Evolutionary conservation across 2,113 vertebrate genomes (phyloP).

Genomic region (Caretta caretta): DNA sequence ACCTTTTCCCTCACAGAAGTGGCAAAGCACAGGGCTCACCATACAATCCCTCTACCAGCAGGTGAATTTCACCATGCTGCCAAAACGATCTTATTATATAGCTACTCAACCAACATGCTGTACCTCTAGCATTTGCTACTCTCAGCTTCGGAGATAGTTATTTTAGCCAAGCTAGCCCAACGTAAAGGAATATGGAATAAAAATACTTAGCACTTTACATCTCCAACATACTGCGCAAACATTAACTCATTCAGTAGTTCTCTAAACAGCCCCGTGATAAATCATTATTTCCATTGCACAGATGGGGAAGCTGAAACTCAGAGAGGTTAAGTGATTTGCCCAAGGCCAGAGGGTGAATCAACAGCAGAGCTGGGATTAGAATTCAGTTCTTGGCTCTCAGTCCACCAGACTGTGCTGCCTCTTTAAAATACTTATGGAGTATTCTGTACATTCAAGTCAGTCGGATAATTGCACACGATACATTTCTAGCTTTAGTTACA

Average conservation of each 20-base stretch:
- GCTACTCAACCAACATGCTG: background rate
- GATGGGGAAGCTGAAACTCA: background rate
- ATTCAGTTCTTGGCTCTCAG: background rate
- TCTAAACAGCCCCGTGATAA: constrained; percentile 1
- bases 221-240: background rate
- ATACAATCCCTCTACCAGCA: background rate
- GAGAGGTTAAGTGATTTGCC: constrained; percentile 8
- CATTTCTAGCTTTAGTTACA: constrained; percentile 11
- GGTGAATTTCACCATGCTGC: background rate
- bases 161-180: background rate
- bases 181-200: background rate
- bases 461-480: background rate
- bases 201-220: background rate
- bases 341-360: background rate
- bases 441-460: background rate
- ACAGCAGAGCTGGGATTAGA: background rate
- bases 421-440: background rate
- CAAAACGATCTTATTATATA: background rate
- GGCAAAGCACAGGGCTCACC: background rate
- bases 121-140: background rate
- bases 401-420: background rate
- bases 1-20: background rate
- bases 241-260: constrained; percentile 18
- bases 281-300: background rate
- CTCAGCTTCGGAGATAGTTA: background rate